Evolutionary conservation across 2,113 vertebrate genomes (phyloP).

Genomic region (Zingel zingel): DNA sequence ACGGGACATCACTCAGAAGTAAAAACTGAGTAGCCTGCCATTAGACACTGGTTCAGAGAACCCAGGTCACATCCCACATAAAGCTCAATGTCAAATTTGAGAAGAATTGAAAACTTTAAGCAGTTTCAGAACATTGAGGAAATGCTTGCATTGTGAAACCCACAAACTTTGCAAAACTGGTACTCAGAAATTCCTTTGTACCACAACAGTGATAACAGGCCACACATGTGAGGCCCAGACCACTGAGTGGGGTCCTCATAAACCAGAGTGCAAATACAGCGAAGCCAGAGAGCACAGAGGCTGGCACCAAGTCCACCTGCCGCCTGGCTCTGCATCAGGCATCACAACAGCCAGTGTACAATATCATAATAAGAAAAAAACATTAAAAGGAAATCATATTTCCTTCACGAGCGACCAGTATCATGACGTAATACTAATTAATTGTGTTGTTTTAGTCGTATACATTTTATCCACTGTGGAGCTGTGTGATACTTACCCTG

Average conservation of each 20-base stretch:
- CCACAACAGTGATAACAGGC: conserved; percentile 6
- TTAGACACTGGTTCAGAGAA: conserved; percentile 29
- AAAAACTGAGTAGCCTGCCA: conserved; percentile 38
- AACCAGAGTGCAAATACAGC: conserved; percentile 2
- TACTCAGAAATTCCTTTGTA: conserved; percentile 1
- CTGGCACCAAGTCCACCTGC: conserved; percentile 20
- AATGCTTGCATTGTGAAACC: conserved; percentile 9
- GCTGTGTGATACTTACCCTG: conserved; percentile 61
- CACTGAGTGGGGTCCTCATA: not conserved
- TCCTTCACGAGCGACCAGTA: not conserved
- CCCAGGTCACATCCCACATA: conserved; percentile 3
- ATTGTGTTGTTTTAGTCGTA: not conserved
- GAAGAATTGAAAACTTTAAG: not conserved
- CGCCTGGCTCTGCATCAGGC: conserved; percentile 17
- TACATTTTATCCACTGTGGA: not conserved
- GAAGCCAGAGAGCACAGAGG: conserved; percentile 9
- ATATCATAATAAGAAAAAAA: not conserved
- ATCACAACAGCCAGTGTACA: not conserved
- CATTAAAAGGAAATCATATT: not conserved
- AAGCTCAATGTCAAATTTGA: not conserved
- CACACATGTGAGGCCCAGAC: not conserved
- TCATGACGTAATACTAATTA: not conserved
- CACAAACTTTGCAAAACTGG: not conserved
- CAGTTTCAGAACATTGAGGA: not conserved
- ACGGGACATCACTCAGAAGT: conserved; percentile 23